phyloP scores from a whole-genome alignment of 2,888 invertebrate species.

The Epinotia demarniana region DNA sequence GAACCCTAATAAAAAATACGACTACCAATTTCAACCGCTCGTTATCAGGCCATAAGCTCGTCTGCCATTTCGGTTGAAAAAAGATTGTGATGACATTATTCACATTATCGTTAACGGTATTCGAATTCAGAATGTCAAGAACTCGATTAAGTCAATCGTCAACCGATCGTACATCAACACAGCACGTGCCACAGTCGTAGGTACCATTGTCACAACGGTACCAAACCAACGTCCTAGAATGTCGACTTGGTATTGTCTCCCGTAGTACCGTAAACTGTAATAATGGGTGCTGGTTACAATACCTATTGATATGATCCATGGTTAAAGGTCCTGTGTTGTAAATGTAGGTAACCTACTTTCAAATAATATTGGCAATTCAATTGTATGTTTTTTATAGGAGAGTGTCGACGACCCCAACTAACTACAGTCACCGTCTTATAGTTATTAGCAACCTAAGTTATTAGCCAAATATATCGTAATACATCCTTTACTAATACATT shows the following conservation, averaged over 20 bases:
- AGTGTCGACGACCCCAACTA: no score
- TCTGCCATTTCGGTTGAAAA: no score
- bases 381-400: no score
- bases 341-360: not conserved
- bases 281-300: not conserved
- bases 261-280: constrained; percentile 21
- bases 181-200: constrained; percentile 1
- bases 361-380: not conserved
- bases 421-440: no score
- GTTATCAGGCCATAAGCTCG: no score
- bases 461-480: no score
- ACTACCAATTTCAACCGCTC: no score
- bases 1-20: no score
- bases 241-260: constrained; percentile 24
- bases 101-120: not conserved
- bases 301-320: not conserved
- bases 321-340: not conserved
- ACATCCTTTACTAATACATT: no score
- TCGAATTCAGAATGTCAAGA: constrained; percentile 8
- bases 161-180: not conserved
- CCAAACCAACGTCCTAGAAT: constrained; percentile 37
- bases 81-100: not conserved
- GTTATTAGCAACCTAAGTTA: no score
- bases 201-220: constrained; percentile 8
- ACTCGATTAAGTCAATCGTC: not conserved